These are phyloP conservation scores for Phataginus tricuspis DNA, from an alignment of 2,797 vertebrate genomes.

Conservation along the genomic window DNA sequence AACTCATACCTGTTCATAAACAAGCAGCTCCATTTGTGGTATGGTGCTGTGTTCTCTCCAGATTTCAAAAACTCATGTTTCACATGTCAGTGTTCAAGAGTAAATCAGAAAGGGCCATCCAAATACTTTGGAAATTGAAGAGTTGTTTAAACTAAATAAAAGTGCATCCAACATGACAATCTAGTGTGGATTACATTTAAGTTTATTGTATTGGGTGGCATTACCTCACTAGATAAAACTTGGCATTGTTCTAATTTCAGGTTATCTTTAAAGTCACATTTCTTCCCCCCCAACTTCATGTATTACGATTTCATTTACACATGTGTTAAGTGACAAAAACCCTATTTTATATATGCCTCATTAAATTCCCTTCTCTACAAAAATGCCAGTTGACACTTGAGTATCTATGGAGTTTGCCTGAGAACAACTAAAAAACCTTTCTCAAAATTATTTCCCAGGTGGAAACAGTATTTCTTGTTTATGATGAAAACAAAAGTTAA, in stretches of 20 bases:
- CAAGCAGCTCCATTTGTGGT: slow-evolving; percentile 69
- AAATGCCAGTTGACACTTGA: neutral
- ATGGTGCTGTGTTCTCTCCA: slow-evolving; percentile 50
- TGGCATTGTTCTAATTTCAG: slow-evolving; percentile 34
- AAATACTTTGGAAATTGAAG: slow-evolving; percentile 69
- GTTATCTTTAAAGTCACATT: slow-evolving; percentile 57
- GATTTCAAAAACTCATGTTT: slow-evolving; percentile 66
- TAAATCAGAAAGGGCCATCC: slow-evolving; percentile 78
- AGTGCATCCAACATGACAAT: slow-evolving; percentile 40
- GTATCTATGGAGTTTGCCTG: neutral
- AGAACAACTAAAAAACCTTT: neutral
- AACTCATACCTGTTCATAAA: slow-evolving; percentile 77
- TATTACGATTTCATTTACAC: neutral
- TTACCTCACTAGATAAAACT: slow-evolving; percentile 69
- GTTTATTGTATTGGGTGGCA: slow-evolving; percentile 54
- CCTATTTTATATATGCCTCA: neutral
- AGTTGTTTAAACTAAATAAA: slow-evolving; percentile 67
- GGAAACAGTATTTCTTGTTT: slow-evolving; percentile 42
- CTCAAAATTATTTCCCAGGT: slow-evolving; percentile 62
- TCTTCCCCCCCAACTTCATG: neutral
- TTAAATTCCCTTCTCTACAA: neutral
- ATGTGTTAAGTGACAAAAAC: slow-evolving; percentile 15
- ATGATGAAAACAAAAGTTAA: slow-evolving; percentile 77
- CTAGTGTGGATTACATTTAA: slow-evolving; percentile 50
- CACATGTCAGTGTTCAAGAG: slow-evolving; percentile 60